Conservation (phyloP, 53 echinoderm and acorn worm genomes). For the Patiria pectinifera region DNA sequence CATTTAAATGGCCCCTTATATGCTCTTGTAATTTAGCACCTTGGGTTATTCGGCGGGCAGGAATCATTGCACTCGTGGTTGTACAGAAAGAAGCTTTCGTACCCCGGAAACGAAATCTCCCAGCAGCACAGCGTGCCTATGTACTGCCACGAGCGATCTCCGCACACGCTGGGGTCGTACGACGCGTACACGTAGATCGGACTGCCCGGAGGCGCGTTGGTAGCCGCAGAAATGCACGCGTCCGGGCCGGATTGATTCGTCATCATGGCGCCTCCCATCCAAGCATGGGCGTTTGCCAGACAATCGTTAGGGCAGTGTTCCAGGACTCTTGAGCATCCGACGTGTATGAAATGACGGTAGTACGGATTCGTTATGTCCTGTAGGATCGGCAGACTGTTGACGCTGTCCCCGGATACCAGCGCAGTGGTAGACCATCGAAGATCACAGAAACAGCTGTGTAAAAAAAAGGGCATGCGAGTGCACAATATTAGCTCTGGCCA, state of each 20-base stretch:
- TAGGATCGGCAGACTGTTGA: background rate
- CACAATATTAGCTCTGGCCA: no score
- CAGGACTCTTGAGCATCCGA: slow-evolving; percentile 16
- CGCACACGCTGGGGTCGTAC: slow-evolving; percentile 30
- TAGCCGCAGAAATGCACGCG: slow-evolving; percentile 1
- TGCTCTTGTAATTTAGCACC: no score
- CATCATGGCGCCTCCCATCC: slow-evolving; percentile 21
- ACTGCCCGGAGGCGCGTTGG: slow-evolving; percentile 14
- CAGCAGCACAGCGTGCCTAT: slow-evolving; percentile 24
- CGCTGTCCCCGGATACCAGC: background rate
- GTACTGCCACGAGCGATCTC: slow-evolving; percentile 25
- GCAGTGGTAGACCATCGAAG: background rate
- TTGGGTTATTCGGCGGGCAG: background rate
- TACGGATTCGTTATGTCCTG: background rate
- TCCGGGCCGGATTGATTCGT: background rate
- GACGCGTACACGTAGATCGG: slow-evolving; percentile 49
- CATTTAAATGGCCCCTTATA: no score
- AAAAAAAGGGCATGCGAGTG: background rate
- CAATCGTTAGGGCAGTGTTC: slow-evolving; percentile 32
- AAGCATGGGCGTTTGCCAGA: background rate
- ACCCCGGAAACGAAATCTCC: slow-evolving; percentile 10
- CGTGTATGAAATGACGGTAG: slow-evolving; percentile 23
- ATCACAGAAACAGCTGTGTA: slow-evolving; percentile 32
- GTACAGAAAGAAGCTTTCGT: background rate
- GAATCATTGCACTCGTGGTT: background rate